Evolutionary conservation across 2,113 vertebrate species (phyloP), one percentile per base, ranked within the genome.

Genomic region (Rhodinocichla rosea): DNA sequence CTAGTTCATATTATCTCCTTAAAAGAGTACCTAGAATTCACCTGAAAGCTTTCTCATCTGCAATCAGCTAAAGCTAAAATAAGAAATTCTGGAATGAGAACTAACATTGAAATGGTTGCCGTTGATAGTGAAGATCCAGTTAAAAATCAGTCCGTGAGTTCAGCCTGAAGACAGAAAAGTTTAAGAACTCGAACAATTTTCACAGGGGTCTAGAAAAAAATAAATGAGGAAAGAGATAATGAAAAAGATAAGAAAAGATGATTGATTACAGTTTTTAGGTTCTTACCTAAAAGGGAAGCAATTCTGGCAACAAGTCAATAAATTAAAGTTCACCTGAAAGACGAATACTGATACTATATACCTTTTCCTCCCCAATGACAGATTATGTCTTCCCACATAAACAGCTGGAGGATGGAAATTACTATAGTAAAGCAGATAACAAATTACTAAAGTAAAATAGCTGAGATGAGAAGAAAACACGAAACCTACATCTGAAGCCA

Each of bases 321-420:
- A 91, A 89, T 40, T 84, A 78, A 94, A 96, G 85, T 62, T 68
- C 53, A 76, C 40, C 11, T 79, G 87, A 74, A 92, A 94, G 74
- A 75, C 44, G 82, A 87, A 81, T 44, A 45, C 19, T 70, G 50
- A 64, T 68, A 67, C 22, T 73, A 28, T 45, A 45, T 28, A 49
- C 52, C 7, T 83, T 84, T 82, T 95, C 17, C 40, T 73, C 64
- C 33, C 10, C 49, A 53, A 7, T 62, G 44, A 33, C 37, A 69
- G 80, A 42, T 74, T 68, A 30, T 35, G 32, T 69, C 57, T 81
- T 89, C 49, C 84, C 28, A 64, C 26, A 87, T 49, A 74, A 88
- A 90, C 22, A 45, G 16, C 0, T 65, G 33, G 24, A 87, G 8
- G 10, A 82, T 55, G 13, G 16, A 77, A 88, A 85, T 69, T 71